Conservation (phyloP, 2,797 vertebrate species). For the Siniperca obscura region DNA sequence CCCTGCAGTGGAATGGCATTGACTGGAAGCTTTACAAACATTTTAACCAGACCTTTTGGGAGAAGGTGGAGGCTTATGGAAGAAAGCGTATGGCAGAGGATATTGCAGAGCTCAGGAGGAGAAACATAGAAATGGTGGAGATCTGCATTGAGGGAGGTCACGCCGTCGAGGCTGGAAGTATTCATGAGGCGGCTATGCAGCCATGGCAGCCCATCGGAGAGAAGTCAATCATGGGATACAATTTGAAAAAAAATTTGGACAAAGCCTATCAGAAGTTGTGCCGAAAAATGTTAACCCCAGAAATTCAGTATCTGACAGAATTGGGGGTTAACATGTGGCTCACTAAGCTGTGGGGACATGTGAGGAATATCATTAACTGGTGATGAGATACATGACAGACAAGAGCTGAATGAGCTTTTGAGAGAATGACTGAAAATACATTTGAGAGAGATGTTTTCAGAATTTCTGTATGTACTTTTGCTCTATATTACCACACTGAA, state of each 20-base stretch:
- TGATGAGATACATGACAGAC: constrained; percentile 63
- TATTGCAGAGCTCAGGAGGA: constrained; percentile 82
- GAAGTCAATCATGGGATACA: constrained; percentile 91
- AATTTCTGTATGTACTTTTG: not conserved
- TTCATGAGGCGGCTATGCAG: constrained; percentile 89
- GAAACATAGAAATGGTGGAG: constrained; percentile 87
- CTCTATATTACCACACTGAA: not conserved
- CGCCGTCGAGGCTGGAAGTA: constrained; percentile 85
- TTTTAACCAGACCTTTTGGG: constrained; percentile 92
- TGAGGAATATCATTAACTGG: constrained; percentile 88
- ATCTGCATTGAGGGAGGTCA: constrained; percentile 90
- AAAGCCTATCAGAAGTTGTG: constrained; percentile 86
- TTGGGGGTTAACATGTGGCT: constrained; percentile 92
- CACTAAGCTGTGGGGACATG: constrained; percentile 88
- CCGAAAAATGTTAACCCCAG: constrained; percentile 91
- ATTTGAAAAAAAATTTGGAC: constrained; percentile 89
- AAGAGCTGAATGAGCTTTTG: not conserved
- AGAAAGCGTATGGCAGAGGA: constrained; percentile 85
- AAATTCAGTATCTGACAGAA: constrained; percentile 91
- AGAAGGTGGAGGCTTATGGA: constrained; percentile 87
- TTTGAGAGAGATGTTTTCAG: not conserved
- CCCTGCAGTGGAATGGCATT: constrained; percentile 88
- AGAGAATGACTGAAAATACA: too few species aligned
- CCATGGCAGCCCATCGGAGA: constrained; percentile 92
- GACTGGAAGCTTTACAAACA: constrained; percentile 89